phyloP scores from a whole-genome alignment of 2,888 invertebrate species.

The Lissonota sp. region DNA sequence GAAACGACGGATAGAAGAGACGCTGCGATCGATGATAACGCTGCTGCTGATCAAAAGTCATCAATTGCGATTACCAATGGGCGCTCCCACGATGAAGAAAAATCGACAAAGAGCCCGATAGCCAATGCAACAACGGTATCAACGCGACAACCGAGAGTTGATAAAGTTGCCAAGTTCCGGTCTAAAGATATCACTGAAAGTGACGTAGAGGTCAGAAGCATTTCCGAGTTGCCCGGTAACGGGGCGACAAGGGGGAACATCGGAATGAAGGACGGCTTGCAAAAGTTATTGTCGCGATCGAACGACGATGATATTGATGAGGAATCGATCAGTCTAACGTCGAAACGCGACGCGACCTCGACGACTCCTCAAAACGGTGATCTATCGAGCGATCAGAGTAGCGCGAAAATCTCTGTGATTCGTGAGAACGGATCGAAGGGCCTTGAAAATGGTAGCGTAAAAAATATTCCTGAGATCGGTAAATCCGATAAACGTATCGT shows the following conservation, averaged over 20 bases:
- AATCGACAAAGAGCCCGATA: conserved; percentile 33
- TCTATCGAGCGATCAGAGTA: not conserved
- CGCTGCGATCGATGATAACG: conserved; percentile 29
- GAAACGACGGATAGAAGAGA: conserved; percentile 13
- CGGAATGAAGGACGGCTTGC: conserved; percentile 51
- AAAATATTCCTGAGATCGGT: not conserved
- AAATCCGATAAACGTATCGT: not conserved
- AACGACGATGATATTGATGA: conserved; percentile 29
- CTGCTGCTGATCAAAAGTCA: conserved; percentile 1
- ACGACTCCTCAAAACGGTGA: not conserved
- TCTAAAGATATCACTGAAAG: conserved; percentile 75
- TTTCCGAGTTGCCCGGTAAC: conserved; percentile 47
- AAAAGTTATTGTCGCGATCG: conserved; percentile 39
- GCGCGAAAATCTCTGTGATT: not conserved
- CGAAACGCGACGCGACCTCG: conserved; percentile 34
- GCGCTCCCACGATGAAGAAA: conserved; percentile 26
- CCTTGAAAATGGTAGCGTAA: not conserved
- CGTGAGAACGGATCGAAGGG: not conserved
- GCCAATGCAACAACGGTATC: conserved; percentile 25
- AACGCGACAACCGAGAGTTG: conserved; percentile 34
- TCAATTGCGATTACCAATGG: conserved; percentile 16
- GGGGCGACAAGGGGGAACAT: conserved; percentile 45
- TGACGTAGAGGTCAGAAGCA: conserved; percentile 71
- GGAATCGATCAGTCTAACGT: conserved; percentile 48
- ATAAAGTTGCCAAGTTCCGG: conserved; percentile 67